phyloP scores from a whole-genome alignment of 2,113 vertebrate genomes.

The Panthera uncia region DNA sequence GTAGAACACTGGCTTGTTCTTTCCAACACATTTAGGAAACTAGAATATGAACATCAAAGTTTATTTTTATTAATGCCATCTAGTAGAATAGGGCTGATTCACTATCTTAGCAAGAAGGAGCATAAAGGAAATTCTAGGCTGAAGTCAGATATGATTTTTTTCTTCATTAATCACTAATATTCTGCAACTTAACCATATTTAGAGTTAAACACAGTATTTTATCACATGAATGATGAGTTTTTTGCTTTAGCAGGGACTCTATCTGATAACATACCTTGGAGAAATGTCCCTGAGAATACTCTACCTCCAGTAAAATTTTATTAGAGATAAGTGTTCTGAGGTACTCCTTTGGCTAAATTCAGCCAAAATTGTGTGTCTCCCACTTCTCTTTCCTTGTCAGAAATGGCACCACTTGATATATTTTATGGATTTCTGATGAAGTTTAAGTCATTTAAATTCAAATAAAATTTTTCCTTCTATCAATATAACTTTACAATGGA shows the following conservation, averaged over 20 bases:
- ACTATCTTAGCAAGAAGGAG: neutral
- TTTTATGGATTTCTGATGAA: neutral
- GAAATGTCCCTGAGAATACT: neutral
- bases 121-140: conserved; percentile 23
- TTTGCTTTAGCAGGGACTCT: neutral
- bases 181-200: neutral
- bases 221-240: neutral
- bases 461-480: conserved; percentile 25
- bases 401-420: neutral
- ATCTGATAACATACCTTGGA: neutral
- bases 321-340: neutral
- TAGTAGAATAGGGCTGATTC: neutral
- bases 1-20: conserved; percentile 81
- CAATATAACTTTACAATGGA: neutral
- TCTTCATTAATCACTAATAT: conserved; percentile 8
- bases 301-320: neutral
- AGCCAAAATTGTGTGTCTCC: neutral
- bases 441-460: conserved; percentile 9
- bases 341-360: neutral
- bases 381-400: neutral
- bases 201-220: conserved; percentile 15
- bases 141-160: neutral
- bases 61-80: conserved; percentile 12
- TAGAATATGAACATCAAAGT: conserved; percentile 77
- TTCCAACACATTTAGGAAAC: conserved; percentile 80